phyloP scores from a whole-genome alignment of 2,888 invertebrate species.

The Caenorhabditis auriculariae region DNA sequence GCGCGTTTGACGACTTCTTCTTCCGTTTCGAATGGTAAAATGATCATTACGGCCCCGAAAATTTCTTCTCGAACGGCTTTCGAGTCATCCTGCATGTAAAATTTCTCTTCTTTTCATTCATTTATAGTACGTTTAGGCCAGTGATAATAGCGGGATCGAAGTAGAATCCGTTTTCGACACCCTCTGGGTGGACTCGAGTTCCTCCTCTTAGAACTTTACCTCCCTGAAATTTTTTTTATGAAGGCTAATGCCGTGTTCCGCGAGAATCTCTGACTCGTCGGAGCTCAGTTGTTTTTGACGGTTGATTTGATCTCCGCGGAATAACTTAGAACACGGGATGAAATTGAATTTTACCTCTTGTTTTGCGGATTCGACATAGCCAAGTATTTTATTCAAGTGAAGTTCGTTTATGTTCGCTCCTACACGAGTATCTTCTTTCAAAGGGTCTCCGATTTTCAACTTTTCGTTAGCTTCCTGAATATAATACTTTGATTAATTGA shows the following conservation, averaged over 20 bases:
- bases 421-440: slow-evolving; percentile 66
- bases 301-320: too few species aligned
- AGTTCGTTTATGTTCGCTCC: slow-evolving; percentile 69
- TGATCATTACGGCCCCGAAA: slow-evolving; percentile 69
- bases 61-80: slow-evolving; percentile 67
- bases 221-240: slow-evolving; percentile 63
- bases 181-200: slow-evolving; percentile 65
- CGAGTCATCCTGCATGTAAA: slow-evolving; percentile 10
- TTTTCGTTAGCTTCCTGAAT: background rate
- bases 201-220: slow-evolving; percentile 68
- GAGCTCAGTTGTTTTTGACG: too few species aligned
- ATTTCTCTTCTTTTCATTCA: too few species aligned
- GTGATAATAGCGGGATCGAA: slow-evolving; percentile 68
- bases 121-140: slow-evolving; percentile 64
- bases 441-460: slow-evolving; percentile 62
- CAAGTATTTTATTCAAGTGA: slow-evolving; percentile 68
- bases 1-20: slow-evolving; percentile 67
- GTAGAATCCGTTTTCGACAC: slow-evolving; percentile 67
- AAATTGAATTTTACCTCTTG: too few species aligned
- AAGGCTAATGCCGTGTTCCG: background rate
- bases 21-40: slow-evolving; percentile 68
- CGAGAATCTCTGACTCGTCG: too few species aligned
- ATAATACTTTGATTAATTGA: background rate
- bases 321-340: too few species aligned
- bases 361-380: slow-evolving; percentile 66